phyloP scores from a whole-genome alignment of 2,797 vertebrate species.

The Champsocephalus esox region DNA sequence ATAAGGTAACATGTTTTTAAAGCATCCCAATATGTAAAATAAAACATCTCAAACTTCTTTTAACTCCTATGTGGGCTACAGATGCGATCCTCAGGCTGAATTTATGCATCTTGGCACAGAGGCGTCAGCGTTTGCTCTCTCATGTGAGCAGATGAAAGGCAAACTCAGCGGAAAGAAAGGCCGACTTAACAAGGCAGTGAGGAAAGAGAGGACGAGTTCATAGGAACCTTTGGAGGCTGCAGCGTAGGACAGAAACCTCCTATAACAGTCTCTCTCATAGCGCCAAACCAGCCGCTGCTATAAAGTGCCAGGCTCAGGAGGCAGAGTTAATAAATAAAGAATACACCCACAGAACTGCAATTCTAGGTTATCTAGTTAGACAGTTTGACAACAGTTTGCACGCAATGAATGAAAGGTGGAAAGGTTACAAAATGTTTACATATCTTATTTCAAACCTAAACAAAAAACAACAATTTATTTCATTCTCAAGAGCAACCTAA shows the following conservation, averaged over 20 bases:
- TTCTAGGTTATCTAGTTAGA: not conserved
- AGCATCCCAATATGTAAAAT: not conserved
- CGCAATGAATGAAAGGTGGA: not conserved
- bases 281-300: not conserved
- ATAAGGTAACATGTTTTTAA: not conserved
- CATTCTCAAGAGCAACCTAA: not conserved
- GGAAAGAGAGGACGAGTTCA: slow-evolving; percentile 20
- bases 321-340: not conserved
- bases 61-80: not conserved
- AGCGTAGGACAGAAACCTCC: slow-evolving; percentile 2
- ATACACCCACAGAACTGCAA: not conserved
- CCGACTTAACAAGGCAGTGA: slow-evolving; percentile 30
- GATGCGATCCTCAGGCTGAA: not conserved
- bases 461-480: not conserved
- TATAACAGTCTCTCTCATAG: not conserved
- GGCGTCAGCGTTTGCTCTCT: slow-evolving; percentile 14
- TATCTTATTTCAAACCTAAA: not conserved
- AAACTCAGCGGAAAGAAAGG: slow-evolving; percentile 53
- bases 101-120: slow-evolving; percentile 7
- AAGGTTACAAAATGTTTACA: not conserved
- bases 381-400: not conserved
- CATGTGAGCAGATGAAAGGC: slow-evolving; percentile 38
- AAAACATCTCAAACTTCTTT: not conserved
- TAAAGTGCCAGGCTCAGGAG: not conserved
- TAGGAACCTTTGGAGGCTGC: slow-evolving; percentile 16